Evolutionary conservation across 2,113 vertebrate species (phyloP), one percentile per base, ranked within the genome.

Genomic region (Sceloporus undulatus): DNA sequence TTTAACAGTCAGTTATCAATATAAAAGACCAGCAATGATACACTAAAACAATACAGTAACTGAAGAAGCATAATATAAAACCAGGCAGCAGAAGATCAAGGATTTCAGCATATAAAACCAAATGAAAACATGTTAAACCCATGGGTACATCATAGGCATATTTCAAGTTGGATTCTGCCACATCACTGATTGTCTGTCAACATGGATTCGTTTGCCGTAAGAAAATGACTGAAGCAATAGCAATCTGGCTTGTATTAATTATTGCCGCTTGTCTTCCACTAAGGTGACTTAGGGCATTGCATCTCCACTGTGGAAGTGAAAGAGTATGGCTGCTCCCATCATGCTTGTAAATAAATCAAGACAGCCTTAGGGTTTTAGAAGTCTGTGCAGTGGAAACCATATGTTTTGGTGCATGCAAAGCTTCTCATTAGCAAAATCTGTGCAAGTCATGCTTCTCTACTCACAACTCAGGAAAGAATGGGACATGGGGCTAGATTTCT

Each of bases 191-290:
- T 56, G 13, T n/a, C 78, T 14, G 52, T 82, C 85, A 93, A 84
- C 77, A 2, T 86, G 75, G 59, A 59, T 92, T 89, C 92, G 87
- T 3, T 0, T 56, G 78, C 19, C 52, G 7, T 13, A 62, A 80
- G 89, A 90, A 90, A 89, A n/a, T 42, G 88, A 66, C 42, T 82
- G 76, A 85, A 93, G 10, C 73, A 90, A 91, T 13, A 94, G 68
- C 83, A 92, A 88, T 79, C 91, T 92, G 91, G 84, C n/a, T 92
- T 0, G 0, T 38, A 80, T 89, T 95, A 94, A 91, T 90, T 92
- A 91, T 79, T 81, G 90, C 74, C 85, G 79, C 87, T 90, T 68
- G 92, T 88, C 89, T 91, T 38, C n/a, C n/a, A 85, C 90, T 90
- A 91, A 89, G 84, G 65, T 90, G 25, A 23, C 66, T 79, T 9